Percentiles rank a stretch among this genome's conserved stretches.
phyloP scores from a whole-genome alignment of 2,113 vertebrate species.

The Aviceda subcristata region DNA sequence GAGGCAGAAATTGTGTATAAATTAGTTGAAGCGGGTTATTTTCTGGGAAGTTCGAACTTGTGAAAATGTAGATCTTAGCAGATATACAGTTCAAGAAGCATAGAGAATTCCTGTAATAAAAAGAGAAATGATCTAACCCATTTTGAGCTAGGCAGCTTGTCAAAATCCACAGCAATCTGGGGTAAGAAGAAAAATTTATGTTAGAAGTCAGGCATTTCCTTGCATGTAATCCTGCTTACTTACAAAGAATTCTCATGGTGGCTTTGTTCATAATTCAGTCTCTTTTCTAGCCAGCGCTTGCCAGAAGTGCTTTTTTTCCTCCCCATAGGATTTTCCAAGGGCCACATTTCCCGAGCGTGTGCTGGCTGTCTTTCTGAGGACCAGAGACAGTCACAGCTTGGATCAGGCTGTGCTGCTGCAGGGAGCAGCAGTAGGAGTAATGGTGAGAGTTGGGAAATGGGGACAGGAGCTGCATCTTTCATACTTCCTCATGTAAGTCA shows the following conservation, averaged over 20 bases:
- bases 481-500: neutral
- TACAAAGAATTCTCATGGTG: neutral
- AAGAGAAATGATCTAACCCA: neutral
- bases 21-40: neutral
- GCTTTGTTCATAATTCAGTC: neutral
- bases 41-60: neutral
- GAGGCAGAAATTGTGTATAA: neutral
- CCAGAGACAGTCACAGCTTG: neutral
- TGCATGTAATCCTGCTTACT: neutral
- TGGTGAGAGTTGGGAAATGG: neutral
- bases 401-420: neutral
- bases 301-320: neutral
- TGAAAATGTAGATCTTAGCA: neutral
- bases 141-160: neutral
- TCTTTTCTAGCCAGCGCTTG: neutral
- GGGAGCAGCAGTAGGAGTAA: neutral
- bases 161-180: neutral
- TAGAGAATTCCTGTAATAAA: neutral
- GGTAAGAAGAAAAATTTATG: neutral
- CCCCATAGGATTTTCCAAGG: neutral
- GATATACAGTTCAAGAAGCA: neutral
- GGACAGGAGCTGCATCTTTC: neutral
- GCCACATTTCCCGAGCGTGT: neutral
- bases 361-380: neutral
- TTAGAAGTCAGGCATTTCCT: neutral